Evolutionary conservation across 2,888 invertebrate genomes (phyloP).

Genomic region (Acleris holmiana): DNA sequence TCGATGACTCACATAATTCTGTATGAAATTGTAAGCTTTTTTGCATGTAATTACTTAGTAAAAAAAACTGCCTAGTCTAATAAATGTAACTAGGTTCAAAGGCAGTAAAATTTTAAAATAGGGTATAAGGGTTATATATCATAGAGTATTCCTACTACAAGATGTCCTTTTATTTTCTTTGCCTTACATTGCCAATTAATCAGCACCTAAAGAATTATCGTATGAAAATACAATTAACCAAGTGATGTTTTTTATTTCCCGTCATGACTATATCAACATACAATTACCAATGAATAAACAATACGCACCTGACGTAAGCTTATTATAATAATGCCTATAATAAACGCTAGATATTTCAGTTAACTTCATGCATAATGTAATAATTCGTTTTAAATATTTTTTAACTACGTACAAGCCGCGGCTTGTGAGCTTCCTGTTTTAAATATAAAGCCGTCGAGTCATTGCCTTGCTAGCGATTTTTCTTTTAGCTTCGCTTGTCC

Average conservation of each 20-base stretch:
- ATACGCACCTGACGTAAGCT: slow-evolving; percentile 32
- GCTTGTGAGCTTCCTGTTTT: slow-evolving; percentile 19
- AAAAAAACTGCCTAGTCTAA: too few relatives aligned
- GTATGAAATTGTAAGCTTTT: too few relatives aligned
- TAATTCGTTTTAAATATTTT: slow-evolving; percentile 28
- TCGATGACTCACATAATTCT: too few relatives aligned
- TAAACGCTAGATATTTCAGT: slow-evolving; percentile 37
- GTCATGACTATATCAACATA: slow-evolving; percentile 26
- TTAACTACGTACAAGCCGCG: slow-evolving; percentile 19
- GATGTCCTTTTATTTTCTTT: too few relatives aligned
- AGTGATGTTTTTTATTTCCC: not conserved
- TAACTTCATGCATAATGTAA: slow-evolving; percentile 37
- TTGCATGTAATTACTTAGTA: too few relatives aligned
- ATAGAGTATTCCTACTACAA: too few relatives aligned
- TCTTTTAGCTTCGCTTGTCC: not conserved
- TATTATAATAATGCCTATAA: slow-evolving; percentile 36
- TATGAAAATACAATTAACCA: not conserved
- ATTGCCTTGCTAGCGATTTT: slow-evolving; percentile 17
- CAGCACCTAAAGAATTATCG: not conserved
- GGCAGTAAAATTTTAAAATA: too few relatives aligned
- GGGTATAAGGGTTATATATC: too few relatives aligned
- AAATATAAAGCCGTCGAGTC: slow-evolving; percentile 40
- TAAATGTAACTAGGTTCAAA: too few relatives aligned
- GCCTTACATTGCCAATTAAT: not conserved
- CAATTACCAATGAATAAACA: slow-evolving; percentile 18